Base-by-base conservation (phyloP, 2,113 vertebrate species). In the Gnathonemus longibarbis region DNA sequence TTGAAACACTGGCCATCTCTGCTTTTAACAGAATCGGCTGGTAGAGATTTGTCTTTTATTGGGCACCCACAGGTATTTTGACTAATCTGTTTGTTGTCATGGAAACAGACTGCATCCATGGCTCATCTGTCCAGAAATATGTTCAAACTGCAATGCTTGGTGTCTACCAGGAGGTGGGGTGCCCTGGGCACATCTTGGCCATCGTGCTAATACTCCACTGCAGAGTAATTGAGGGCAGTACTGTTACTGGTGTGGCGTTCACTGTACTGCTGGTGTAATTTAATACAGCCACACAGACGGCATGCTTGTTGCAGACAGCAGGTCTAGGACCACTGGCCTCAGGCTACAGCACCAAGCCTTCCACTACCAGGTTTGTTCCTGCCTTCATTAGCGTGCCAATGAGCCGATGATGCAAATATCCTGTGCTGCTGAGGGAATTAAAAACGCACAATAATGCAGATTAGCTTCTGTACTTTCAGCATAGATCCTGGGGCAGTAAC, bases 21-120 rank as follows among this genome's bases (percentile, higher is more conserved):
- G 19, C 53, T 89, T 89, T 88, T 48, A 89, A n/a, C 39, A 89
- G 31, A 80, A 89, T 39, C 92, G 95, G 92, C 93, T 95, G 94
- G 24, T 90, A 83, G 86, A 88, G 92, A 93, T 91, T 93, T 93
- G 24, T n/a, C 13, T 2, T 95, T 95, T 94, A 94, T 90, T 88
- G 91, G 3, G 70, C 91, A 94, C 94, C 94, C 94, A 92, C 91
- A 93, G 94, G 94, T 94, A 93, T 94, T 94, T 94, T 90, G 93
- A 93, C 92, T 90, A 88, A 93, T 93, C 91, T 93, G 92, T 90
- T 46, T 90, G 93, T 93, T 91, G 91, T 93, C 91, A 90, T 92
- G 92, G 93, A 87, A 92, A 93, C 53, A 62, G 92, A 58, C 91
- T 85, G 91, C 89, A 56, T 70, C 52, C 39, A 46, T 46, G 84